Conservation (phyloP, 1,140 invertebrate species). For the Tetramorium simillimum region DNA sequence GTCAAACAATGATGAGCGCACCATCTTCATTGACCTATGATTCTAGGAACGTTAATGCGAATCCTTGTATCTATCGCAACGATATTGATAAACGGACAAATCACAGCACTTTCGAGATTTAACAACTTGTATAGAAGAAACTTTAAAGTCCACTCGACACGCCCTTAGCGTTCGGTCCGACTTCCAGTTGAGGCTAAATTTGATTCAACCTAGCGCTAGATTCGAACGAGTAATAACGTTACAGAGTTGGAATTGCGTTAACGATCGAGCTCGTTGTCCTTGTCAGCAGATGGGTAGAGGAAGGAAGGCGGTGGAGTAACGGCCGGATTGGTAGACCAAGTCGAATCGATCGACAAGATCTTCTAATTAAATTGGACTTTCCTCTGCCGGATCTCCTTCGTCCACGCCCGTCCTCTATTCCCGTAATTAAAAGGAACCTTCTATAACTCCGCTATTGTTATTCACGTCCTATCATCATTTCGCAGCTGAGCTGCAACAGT, state of each 20-base stretch:
- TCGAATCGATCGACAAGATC: conserved; percentile 72
- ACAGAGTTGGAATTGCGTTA: conserved; percentile 73
- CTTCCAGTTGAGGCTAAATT: conserved; percentile 63
- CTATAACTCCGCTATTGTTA: conserved; percentile 57
- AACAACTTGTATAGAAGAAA: conserved; percentile 39
- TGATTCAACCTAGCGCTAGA: conserved; percentile 67
- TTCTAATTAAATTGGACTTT: conserved; percentile 74
- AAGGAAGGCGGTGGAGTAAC: conserved; percentile 53
- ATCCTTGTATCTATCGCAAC: neutral
- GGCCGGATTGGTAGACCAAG: conserved; percentile 63
- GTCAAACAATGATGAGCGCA: neutral
- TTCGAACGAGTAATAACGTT: conserved; percentile 72
- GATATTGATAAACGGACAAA: conserved; percentile 14
- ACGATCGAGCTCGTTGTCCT: conserved; percentile 71
- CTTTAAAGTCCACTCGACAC: conserved; percentile 55
- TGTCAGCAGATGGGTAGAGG: conserved; percentile 9
- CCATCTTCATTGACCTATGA: neutral
- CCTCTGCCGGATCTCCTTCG: conserved; percentile 52
- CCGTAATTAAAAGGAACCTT: conserved; percentile 71
- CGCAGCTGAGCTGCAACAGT: conserved; percentile 42
- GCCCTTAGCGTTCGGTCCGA: conserved; percentile 36
- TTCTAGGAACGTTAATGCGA: neutral
- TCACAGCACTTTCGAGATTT: neutral
- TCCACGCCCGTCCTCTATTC: conserved; percentile 49
- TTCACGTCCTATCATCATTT: conserved; percentile 54